These are phyloP conservation scores for Leptodactylus fuscus DNA, from an alignment of 2,113 vertebrate genomes.

Conservation along the genomic window DNA sequence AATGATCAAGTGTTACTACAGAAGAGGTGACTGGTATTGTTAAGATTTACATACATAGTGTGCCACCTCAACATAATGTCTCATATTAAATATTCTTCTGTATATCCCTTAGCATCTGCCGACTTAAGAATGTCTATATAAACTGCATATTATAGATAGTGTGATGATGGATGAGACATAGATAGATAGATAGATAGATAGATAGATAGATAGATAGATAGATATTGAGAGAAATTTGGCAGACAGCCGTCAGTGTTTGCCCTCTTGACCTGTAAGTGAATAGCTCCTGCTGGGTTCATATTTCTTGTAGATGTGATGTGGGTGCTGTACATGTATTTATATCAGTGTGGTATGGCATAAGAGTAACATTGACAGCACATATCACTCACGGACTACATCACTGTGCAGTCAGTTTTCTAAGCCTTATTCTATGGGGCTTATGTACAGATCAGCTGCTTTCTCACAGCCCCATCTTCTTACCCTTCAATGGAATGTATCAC, in stretches of 20 bases:
- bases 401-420: neutral
- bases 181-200: constrained; percentile 6
- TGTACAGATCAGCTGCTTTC: too few relatives aligned
- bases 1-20: neutral
- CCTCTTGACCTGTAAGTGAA: constrained; percentile 15
- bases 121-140: neutral
- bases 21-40: neutral
- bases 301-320: constrained; percentile 7
- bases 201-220: neutral
- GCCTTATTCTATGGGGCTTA: neutral
- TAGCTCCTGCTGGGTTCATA: neutral
- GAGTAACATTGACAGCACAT: neutral
- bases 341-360: neutral
- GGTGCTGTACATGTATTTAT: constrained; percentile 10
- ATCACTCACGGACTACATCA: neutral
- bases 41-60: neutral
- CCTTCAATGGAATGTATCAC: too few relatives aligned
- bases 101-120: neutral
- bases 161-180: too few relatives aligned
- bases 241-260: neutral
- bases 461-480: too few relatives aligned
- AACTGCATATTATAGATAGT: neutral
- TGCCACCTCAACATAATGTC: too few relatives aligned
- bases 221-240: neutral
- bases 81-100: too few relatives aligned